Base-by-base conservation (phyloP, 2,797 vertebrate genomes). In the Galagoides demidoff region DNA sequence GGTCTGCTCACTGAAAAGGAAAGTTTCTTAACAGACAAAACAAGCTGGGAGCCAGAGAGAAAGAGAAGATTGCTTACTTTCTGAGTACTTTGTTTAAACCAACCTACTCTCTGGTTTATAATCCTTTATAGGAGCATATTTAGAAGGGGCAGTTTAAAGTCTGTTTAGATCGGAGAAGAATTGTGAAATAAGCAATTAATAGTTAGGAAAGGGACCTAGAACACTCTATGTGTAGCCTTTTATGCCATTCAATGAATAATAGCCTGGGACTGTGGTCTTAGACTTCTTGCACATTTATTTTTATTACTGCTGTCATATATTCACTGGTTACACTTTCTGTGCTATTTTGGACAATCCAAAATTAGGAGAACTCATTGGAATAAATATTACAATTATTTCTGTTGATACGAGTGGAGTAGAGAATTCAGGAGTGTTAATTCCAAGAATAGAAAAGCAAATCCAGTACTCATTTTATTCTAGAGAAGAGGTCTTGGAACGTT, bases 81-180 rank as follows among this genome's bases (percentile, higher is more conserved):
- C 97, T 97, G 98, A 98, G 97, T 97, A 97, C 97, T 98, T 98
- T 98, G 98, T 98, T 98, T 98, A 98, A 98, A 98, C 96, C 98
- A 98, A 95, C 97, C 97, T 98, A 95, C 97, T 97, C 97, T 96
- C 97, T 97, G 97, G 98, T 98, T 98, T 98, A 98, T 98, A 98
- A 98, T 98, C 98, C 97, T 98, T 98, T 98, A 98, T 97, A 97
- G 97, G 97, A 98, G 97, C 91, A 96, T 98, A 98, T 98, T 98
- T 98, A 96, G 95, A 97, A 97, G 92, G 97, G 97, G 97, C 97
- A 95, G 97, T 98, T 98, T 98, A 98, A 96, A 95, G 97, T 98
- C 98, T 98, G 98, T 98, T 98, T 98, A 98, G 98, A 98, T 97
- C 90, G 85, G 97, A 90, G 90, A 97, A 97, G 97, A 97, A 97